Percentiles rank a stretch among this genome's conserved stretches.
Conservation (phyloP, 2,888 invertebrate genomes). For the Phortica magna region DNA sequence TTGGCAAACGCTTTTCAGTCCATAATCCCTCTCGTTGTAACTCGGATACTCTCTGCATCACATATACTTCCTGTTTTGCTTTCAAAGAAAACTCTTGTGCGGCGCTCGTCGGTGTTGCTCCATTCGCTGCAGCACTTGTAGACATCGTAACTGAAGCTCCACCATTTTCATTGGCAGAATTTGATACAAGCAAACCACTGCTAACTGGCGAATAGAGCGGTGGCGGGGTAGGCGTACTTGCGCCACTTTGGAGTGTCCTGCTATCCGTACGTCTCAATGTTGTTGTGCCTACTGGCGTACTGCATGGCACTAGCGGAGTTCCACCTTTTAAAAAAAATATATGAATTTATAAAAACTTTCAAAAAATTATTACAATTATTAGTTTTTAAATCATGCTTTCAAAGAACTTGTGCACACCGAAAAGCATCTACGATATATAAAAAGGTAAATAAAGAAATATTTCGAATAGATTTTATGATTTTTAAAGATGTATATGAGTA, state of each 20-base stretch:
- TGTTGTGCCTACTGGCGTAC: constrained; percentile 62
- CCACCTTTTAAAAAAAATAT: constrained; percentile 77
- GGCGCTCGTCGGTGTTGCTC: constrained; percentile 56
- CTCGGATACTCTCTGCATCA: constrained; percentile 94
- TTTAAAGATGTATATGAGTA: too few relatives aligned
- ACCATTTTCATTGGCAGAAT: constrained; percentile 40
- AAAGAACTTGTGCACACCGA: constrained; percentile 8
- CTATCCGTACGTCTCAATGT: constrained; percentile 62
- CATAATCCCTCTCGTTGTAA: constrained; percentile 96
- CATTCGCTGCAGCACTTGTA: constrained; percentile 69
- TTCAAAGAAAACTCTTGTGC: constrained; percentile 86
- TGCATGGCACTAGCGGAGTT: constrained; percentile 79
- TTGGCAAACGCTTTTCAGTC: constrained; percentile 94
- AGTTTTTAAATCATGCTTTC: background rate
- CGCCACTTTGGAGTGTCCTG: constrained; percentile 48
- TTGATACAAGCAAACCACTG: constrained; percentile 54
- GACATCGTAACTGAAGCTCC: constrained; percentile 49
- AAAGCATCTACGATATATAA: too few relatives aligned
- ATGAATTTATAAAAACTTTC: constrained; percentile 29
- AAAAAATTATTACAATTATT: constrained; percentile 38
- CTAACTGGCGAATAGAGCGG: constrained; percentile 57
- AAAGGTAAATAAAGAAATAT: too few relatives aligned
- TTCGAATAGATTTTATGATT: too few relatives aligned
- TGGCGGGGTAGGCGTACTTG: constrained; percentile 25
- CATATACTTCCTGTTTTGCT: constrained; percentile 94